Evolutionary conservation across 2,888 invertebrate species (phyloP), one percentile per base, ranked within the genome.

Genomic region (Trichacis sp.): DNA sequence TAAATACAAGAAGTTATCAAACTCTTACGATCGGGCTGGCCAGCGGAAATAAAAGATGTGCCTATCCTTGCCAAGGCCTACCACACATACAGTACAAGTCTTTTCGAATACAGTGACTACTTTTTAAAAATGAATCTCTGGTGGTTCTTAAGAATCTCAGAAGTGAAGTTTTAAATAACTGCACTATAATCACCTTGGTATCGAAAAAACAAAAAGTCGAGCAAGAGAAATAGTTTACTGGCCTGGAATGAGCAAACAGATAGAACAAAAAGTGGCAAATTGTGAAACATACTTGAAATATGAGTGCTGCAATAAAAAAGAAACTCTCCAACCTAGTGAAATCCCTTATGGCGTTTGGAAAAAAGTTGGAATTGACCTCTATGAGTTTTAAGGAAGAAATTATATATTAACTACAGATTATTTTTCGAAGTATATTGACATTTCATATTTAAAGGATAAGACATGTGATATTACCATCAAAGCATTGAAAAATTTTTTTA

Each of bases 171-270:
- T 43, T 67, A 1, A 2, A 14, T 0, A 69, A 36, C 15, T 71
- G 24, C 69, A 71, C 50, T 69, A 68, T 36, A 52, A 61, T 52
- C 70, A 70, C 9, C n/a, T 62, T 5, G 60, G 63, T 2, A 48
- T 60, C 0, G 60, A 69, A 20, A 63, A 65, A 17, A 63, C 54
- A n/a, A 63, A 69, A 24, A 29, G 12, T 2, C 47, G 62, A 42
- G 62, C 64, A 5, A 29, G 61, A 1, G 58, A 68, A 17, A 51
- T 63, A 1, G 43, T 69, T 2, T 69, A 51, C 43, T 69, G 69
- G 65, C 69, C 63, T 29, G 46, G 64, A 0, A 55, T 66, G 62
- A 29, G 19, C 6, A 57, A 20, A 14, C 36, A 64, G 24, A 43
- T 58, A 2, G 30, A 58, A 11, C 20, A 43, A 2, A 29, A 29